These are phyloP conservation scores for Stratiomys singularior DNA, from an alignment of 2,888 invertebrate genomes.

Conservation along the genomic window DNA sequence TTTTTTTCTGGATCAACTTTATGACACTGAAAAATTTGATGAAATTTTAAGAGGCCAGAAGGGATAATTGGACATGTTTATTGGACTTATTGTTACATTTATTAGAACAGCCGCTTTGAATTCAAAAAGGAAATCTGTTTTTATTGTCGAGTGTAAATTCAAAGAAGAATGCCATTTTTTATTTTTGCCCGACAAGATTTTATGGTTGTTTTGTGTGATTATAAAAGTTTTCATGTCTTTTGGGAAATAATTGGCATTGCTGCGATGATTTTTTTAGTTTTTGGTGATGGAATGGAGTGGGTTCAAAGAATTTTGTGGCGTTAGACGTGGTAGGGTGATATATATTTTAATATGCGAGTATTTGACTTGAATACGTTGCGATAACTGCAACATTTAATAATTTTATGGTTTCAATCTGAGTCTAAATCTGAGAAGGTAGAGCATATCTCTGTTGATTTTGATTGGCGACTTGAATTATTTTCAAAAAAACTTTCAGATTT, in stretches of 20 bases:
- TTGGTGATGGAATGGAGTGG: not conserved
- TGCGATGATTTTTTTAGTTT: no score
- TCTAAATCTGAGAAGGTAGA: no score
- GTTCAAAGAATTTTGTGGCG: slow-evolving; percentile 25
- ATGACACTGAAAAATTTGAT: slow-evolving; percentile 15
- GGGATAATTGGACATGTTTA: slow-evolving; percentile 42
- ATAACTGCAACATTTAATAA: slow-evolving; percentile 42
- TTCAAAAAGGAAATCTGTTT: slow-evolving; percentile 19
- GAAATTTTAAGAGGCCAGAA: slow-evolving; percentile 19
- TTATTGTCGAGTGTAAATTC: slow-evolving; percentile 3
- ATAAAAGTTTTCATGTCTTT: slow-evolving; percentile 35
- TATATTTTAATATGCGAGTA: not conserved
- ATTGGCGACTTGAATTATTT: no score
- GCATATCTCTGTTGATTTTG: no score
- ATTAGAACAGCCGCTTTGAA: slow-evolving; percentile 6
- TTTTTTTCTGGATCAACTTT: slow-evolving; percentile 3
- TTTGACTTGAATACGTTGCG: no score
- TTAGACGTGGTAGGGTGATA: not conserved
- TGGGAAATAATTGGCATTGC: slow-evolving; percentile 30
- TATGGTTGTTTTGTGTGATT: slow-evolving; percentile 29
- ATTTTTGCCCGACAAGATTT: slow-evolving; percentile 15
- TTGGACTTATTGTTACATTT: slow-evolving; percentile 42
- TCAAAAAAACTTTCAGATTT: no score
- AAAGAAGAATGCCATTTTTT: not conserved
- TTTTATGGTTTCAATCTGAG: not conserved